Percentiles rank a stretch among this genome's conserved stretches.
Conservation (phyloP, 1,140 invertebrate genomes). For the Ectropis grisescens region DNA sequence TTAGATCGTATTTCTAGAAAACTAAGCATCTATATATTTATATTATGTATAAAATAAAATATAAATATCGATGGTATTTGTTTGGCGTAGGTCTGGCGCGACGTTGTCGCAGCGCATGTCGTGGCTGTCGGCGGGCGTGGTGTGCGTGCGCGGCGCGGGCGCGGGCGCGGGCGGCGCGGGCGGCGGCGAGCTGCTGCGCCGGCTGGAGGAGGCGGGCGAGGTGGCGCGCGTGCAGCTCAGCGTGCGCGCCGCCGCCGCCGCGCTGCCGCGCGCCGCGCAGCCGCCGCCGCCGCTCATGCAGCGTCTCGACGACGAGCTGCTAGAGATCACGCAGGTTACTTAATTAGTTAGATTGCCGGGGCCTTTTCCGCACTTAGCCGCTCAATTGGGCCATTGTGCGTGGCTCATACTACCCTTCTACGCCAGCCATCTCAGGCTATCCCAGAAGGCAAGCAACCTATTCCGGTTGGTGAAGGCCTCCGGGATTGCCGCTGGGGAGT, state of each 20-base stretch:
- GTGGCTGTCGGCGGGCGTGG: slow-evolving; percentile 94
- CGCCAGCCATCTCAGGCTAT: too few relatives aligned
- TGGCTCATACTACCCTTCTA: too few relatives aligned
- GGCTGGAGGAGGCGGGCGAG: slow-evolving; percentile 95
- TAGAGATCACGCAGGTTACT: slow-evolving; percentile 75
- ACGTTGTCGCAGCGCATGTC: slow-evolving; percentile 82
- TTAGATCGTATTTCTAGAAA: too few relatives aligned
- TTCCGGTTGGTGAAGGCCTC: too few relatives aligned
- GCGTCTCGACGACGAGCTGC: slow-evolving; percentile 73
- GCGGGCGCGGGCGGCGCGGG: slow-evolving; percentile 80
- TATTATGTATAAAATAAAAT: too few relatives aligned
- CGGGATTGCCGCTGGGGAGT: too few relatives aligned
- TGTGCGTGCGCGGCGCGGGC: slow-evolving; percentile 92
- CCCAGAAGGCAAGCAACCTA: too few relatives aligned
- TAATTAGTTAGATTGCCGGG: too few relatives aligned
- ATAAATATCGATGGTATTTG: too few relatives aligned
- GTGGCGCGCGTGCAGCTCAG: slow-evolving; percentile 85
- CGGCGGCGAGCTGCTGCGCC: slow-evolving; percentile 88
- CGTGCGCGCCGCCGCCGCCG: slow-evolving; percentile 76
- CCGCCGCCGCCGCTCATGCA: slow-evolving; percentile 59
- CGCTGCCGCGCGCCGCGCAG: slow-evolving; percentile 56
- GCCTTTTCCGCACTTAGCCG: too few relatives aligned
- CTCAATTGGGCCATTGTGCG: too few relatives aligned
- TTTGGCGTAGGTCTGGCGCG: slow-evolving; percentile 71
- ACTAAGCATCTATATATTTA: too few relatives aligned